Percentiles rank a stretch among this genome's conserved stretches.
phyloP scores from a whole-genome alignment of 2,888 invertebrate species.

The Alloplasta piceator region DNA sequence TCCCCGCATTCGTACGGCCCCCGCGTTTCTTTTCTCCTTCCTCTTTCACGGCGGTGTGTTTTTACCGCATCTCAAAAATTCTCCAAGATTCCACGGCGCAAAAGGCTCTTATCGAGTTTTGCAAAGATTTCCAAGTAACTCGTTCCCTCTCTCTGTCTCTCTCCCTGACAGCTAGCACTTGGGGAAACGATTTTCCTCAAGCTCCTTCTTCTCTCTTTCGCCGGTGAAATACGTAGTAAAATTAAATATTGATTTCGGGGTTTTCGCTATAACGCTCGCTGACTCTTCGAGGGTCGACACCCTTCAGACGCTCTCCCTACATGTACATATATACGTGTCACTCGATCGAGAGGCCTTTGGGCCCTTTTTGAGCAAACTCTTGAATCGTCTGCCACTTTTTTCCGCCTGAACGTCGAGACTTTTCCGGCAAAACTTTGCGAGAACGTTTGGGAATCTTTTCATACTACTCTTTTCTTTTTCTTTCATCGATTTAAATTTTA shows the following conservation, averaged over 20 bases:
- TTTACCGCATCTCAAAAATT: slow-evolving; percentile 45
- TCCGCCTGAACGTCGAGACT: slow-evolving; percentile 51
- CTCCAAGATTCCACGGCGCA: slow-evolving; percentile 53
- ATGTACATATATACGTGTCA: neutral
- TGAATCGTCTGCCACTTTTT: slow-evolving; percentile 59
- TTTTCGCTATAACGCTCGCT: slow-evolving; percentile 57
- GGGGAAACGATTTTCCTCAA: slow-evolving; percentile 34
- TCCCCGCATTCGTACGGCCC: neutral
- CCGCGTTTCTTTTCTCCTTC: slow-evolving; percentile 10
- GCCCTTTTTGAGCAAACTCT: slow-evolving; percentile 8
- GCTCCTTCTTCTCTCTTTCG: slow-evolving; percentile 6
- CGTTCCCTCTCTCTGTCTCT: slow-evolving; percentile 8
- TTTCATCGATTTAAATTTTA: neutral
- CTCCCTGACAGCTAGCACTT: slow-evolving; percentile 36
- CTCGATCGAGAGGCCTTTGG: neutral
- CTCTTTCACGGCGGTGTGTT: slow-evolving; percentile 7
- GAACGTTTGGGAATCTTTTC: neutral
- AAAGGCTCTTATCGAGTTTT: slow-evolving; percentile 71
- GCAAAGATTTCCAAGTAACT: slow-evolving; percentile 68
- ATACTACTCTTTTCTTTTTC: neutral
- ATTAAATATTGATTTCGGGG: slow-evolving; percentile 75
- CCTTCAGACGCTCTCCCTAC: slow-evolving; percentile 2
- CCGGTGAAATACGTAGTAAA: slow-evolving; percentile 66
- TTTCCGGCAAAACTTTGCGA: slow-evolving; percentile 2
- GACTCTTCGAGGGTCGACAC: slow-evolving; percentile 48